Percentiles rank a stretch among this genome's conserved stretches.
These are phyloP conservation scores for Leucopsar rothschildi DNA, from an alignment of 2,113 vertebrate species.

Conservation along the genomic window DNA sequence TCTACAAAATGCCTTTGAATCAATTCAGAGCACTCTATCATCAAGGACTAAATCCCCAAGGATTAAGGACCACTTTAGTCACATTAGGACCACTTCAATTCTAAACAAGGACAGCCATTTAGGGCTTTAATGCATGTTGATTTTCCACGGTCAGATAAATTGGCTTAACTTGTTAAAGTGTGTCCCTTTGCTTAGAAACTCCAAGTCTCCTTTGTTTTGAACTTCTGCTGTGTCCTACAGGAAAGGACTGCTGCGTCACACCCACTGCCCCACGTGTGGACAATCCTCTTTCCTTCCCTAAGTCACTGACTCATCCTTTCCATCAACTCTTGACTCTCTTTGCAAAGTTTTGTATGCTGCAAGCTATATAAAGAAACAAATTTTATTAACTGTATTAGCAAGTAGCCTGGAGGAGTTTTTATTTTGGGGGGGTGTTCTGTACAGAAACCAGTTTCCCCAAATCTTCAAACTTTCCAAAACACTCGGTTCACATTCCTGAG, in stretches of 20 bases:
- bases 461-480: neutral
- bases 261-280: neutral
- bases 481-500: neutral
- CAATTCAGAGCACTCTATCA: neutral
- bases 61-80: conserved; percentile 23
- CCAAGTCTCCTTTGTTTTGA: neutral
- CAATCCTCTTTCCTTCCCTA: conserved; percentile 28
- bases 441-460: neutral
- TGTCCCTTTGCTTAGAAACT: neutral
- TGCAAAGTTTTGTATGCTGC: conserved; percentile 21
- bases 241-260: neutral
- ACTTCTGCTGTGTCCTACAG: neutral
- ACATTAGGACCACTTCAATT: conserved; percentile 5
- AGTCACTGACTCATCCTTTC: conserved; percentile 48
- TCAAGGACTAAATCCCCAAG: neutral
- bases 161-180: neutral
- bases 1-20: neutral
- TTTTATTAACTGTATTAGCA: neutral
- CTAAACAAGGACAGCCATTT: neutral
- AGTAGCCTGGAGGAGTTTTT: neutral
- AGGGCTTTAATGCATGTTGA: neutral
- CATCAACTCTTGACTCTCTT: neutral
- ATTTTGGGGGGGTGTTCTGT: neutral
- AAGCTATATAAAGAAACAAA: conserved; percentile 47
- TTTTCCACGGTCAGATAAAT: neutral